A percentile compares a stretch with the other conserved stretches of the same genome.
Conservation (phyloP, 2,113 vertebrate genomes). For the Microcebus griseorufus region DNA sequence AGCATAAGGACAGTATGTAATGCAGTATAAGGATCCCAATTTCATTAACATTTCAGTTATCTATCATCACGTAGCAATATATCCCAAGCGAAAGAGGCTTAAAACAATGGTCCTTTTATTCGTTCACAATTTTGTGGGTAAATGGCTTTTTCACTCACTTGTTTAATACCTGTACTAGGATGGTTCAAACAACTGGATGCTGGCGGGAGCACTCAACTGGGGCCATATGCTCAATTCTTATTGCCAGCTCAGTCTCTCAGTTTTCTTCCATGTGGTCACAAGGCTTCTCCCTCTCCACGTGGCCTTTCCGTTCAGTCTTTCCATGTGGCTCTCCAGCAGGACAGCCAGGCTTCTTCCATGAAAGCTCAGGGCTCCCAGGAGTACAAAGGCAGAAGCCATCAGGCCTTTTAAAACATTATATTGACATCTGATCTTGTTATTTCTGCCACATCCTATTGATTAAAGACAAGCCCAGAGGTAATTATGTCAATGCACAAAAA, state of each 20-base stretch:
- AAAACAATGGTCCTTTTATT: not conserved
- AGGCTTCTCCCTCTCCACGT: not conserved
- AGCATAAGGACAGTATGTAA: not conserved
- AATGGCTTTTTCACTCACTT: not conserved
- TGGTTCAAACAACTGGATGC: not conserved
- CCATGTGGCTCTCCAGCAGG: not conserved
- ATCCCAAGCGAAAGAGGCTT: not conserved
- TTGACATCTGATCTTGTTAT: not conserved
- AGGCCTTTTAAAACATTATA: not conserved
- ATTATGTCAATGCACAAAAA: conserved; percentile 33
- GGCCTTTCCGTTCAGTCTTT: not conserved
- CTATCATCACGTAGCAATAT: not conserved
- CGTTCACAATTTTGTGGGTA: not conserved
- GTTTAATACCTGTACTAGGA: not conserved
- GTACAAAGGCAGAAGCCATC: not conserved
- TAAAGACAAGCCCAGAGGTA: not conserved
- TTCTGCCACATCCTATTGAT: not conserved
- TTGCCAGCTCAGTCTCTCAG: not conserved
- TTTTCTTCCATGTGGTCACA: not conserved
- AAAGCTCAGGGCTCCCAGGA: not conserved
- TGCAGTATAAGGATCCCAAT: not conserved
- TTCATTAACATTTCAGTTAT: not conserved
- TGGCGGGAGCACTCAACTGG: not conserved
- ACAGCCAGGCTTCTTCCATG: not conserved
- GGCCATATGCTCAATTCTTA: not conserved